phyloP scores from a whole-genome alignment of 2,888 invertebrate genomes.

The Trissonchulus sp. region DNA sequence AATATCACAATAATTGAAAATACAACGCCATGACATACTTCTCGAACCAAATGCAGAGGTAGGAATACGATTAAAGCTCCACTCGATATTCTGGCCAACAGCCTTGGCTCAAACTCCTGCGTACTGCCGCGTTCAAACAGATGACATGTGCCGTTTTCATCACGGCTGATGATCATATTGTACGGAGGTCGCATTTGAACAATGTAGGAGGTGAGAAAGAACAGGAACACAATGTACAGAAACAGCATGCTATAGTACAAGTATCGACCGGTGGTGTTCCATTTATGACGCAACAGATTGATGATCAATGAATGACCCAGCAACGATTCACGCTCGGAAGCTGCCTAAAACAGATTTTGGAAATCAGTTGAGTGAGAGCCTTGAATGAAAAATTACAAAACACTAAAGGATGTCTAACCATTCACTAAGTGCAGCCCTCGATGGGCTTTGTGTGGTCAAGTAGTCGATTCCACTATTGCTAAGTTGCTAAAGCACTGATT shows the following conservation, averaged over 20 bases:
- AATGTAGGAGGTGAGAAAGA: constrained; percentile 56
- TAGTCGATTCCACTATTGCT: no score
- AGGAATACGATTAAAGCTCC: not conserved
- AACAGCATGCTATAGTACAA: constrained; percentile 57
- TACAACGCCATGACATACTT: no score
- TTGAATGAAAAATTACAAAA: no score
- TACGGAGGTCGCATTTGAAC: not conserved
- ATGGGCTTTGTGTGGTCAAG: no score
- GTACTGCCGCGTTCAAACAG: not conserved
- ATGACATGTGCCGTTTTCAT: not conserved
- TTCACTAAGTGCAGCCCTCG: no score
- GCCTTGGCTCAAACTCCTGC: not conserved
- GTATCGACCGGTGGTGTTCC: constrained; percentile 56
- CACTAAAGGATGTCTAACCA: no score
- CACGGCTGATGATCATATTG: not conserved
- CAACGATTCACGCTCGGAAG: constrained; percentile 53
- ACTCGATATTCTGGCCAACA: not conserved
- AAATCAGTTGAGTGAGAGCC: not conserved
- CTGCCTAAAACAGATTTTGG: constrained; percentile 43
- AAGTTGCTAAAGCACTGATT: no score
- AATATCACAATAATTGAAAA: no score
- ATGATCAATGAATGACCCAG: constrained; percentile 57
- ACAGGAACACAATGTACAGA: constrained; percentile 55
- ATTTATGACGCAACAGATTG: constrained; percentile 56
- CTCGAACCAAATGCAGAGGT: not conserved